Percentiles rank a stretch among this genome's conserved stretches.
Conservation (phyloP, 2,888 invertebrate genomes). For the Uloborus plumipes region DNA sequence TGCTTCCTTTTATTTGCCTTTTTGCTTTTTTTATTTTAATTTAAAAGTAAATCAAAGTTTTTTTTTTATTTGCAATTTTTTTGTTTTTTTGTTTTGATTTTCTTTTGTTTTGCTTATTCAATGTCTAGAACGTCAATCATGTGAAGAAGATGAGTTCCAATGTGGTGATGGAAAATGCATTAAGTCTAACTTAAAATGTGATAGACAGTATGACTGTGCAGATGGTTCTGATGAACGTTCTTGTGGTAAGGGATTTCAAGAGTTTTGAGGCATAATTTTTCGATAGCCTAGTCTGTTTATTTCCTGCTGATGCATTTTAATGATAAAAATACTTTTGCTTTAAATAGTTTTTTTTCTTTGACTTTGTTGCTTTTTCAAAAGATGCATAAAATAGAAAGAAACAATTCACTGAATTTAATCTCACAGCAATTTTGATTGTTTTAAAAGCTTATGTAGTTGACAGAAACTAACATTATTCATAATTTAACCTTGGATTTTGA, state of each 20-base stretch:
- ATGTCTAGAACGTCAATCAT: constrained; percentile 68
- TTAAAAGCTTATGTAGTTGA: no score
- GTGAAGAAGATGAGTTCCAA: constrained; percentile 75
- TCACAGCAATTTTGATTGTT: no score
- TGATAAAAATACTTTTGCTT: no score
- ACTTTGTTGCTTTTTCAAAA: no score
- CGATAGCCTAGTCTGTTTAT: background rate
- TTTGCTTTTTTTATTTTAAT: background rate
- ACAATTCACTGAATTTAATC: no score
- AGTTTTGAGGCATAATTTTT: background rate
- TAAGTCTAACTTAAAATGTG: constrained; percentile 69
- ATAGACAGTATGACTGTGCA: constrained; percentile 70
- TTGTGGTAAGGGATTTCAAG: constrained; percentile 64
- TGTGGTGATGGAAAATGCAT: constrained; percentile 78
- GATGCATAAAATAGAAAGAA: no score
- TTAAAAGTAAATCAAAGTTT: background rate
- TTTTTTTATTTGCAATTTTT: constrained; percentile 2
- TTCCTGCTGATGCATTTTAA: no score
- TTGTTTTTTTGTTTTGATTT: constrained; percentile 1
- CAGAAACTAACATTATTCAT: no score
- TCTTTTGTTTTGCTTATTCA: constrained; percentile 9
- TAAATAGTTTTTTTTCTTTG: no score
- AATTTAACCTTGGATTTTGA: no score
- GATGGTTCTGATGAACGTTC: constrained; percentile 65
- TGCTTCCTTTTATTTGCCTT: background rate